Base-by-base conservation (phyloP, 2,888 invertebrate species). In the Stictocephala bisonia region DNA sequence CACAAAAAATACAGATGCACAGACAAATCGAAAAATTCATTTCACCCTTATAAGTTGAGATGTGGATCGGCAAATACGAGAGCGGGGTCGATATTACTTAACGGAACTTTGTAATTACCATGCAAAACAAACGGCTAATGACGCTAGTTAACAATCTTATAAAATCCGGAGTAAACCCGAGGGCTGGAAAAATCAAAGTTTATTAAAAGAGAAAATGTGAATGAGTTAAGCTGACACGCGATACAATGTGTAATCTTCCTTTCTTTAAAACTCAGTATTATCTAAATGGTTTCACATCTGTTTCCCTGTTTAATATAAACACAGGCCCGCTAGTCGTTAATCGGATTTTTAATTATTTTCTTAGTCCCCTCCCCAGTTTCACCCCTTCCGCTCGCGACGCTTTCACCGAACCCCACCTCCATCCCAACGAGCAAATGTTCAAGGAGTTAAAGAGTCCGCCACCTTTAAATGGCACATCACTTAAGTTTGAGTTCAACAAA, bases 221-320 rank as follows among this genome's bases (percentile, higher is more conserved):
- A 41, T 29, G 40, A 41, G 44, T 41, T 44, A 18, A 24, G 56
- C 22, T 27, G 60, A 44, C 40, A 60, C 26, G 60, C 35, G 60
- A 70, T 70, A 58, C 64, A 51, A 69, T 73, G 73, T 73, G 67
- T 73, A 73, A 73, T 69, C 73, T 60, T 41, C 71, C 69, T 69
- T 73, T 56, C 69, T 73, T 64, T 60, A 58, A 69, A 73, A 44
- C 60, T 29, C 58, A 68, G 69, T 68, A 73, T 73, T 73, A 73
- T 73, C 73, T 73, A 58, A 73, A 73, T 73, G 73, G 73, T 73
- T 73, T 69, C 73, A 68, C 73, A 73, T 73, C 73, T 73, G 73
- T 73, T 73, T 69, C 69, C 73, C 60, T 48, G 69, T 73, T 60
- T 69, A 73, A 73, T 73, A 73, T 73, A 73, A 73, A 73, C 73